Base-by-base conservation (phyloP, 2,888 invertebrate genomes). In the Bursaphelenchus okinawaensis region DNA sequence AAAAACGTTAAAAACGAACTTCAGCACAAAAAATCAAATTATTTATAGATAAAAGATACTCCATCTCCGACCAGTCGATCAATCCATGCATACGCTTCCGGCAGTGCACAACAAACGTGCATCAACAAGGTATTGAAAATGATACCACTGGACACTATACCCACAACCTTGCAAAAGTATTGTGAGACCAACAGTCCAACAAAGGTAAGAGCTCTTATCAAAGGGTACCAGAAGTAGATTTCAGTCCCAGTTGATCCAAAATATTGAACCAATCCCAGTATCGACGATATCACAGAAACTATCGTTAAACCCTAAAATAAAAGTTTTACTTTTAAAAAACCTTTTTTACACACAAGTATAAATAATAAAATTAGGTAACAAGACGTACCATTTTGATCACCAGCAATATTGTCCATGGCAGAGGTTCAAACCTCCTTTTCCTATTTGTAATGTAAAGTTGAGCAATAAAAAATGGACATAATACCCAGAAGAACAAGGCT, bases 111-210 rank as follows among this genome's bases (percentile, higher is more conserved):
- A 40, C 93, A 28, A 0, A 87, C 85, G 62, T 91, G 83, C 0
- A 92, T 80, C 26, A 93, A 85, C 91, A 94, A 95, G 84, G 93
- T 94, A 72, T 92, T 84, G 84, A 93, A 93, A 68, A 92, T 86
- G 63, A 92, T 87, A 1, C 94, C 95, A 6, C 95, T 94, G 9
- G 93, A 89, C 79, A 90, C 88, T 79, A 92, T 87, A n/a, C 95
- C 95, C 85, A 88, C 88, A 82, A 89, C 89, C 76, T 89, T 88
- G 83, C 93, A 92, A 82, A 89, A 88, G 76, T 88, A 86, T 71
- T 92, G 85, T 67, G 93, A 55, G 9, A 72, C 27, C 8, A 72
- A 63, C 12, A 74, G 68, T n/a, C 68, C 67, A 12, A 63, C 78
- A 66, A 72, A 74, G 56, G 74, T 72, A 4, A 74, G 12, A n/a